Evolutionary conservation across 2,113 vertebrate species (phyloP), one percentile per base, ranked within the genome.

Genomic region (Choloepus hoffmanni): DNA sequence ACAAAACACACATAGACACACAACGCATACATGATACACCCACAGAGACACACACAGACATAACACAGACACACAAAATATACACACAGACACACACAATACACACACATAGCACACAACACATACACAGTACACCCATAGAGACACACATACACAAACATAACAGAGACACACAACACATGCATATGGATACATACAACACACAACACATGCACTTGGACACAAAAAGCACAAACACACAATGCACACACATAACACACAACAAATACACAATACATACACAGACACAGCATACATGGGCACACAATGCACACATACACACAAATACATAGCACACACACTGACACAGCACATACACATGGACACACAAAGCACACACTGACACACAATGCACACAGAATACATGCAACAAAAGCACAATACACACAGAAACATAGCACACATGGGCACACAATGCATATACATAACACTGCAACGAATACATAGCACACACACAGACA

Each of bases 311-410:
- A 36, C 36, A 36, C 36, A 36, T 36, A 26, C 0, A 1, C 23
- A 19, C 4, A 5, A 5, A 60, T 11, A 9, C 2, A 5, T 0
- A 28, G 1, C 12, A 2, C 10, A 3, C 12, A 1, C 2, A 76
- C 0, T 5, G 6, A 33, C 5, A 30, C 2, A 73, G 1, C 1
- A 72, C 26, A 60, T 30, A 43, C 73, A 23, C 18, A 55, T 6
- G 43, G 13, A 40, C 40, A 70, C 10, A 58, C 12, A 53, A 53
- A 12, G 1, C 45, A 53, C 45, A 36, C 2, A 40, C 28, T 72
- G 13, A 40, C 40, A 70, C 10, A 58, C 12, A 53, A 53, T 53
- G 1, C 45, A 53, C 45, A 36, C 2, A 40, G 12, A 1, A 19
- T 4, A 26, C 3, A 70, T 11, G 19, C n/a, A 3, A 40, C 5